Evolutionary conservation across 2,888 invertebrate species (phyloP), one percentile per base, ranked within the genome.

Genomic region (Zootermopsis nevadensis): DNA sequence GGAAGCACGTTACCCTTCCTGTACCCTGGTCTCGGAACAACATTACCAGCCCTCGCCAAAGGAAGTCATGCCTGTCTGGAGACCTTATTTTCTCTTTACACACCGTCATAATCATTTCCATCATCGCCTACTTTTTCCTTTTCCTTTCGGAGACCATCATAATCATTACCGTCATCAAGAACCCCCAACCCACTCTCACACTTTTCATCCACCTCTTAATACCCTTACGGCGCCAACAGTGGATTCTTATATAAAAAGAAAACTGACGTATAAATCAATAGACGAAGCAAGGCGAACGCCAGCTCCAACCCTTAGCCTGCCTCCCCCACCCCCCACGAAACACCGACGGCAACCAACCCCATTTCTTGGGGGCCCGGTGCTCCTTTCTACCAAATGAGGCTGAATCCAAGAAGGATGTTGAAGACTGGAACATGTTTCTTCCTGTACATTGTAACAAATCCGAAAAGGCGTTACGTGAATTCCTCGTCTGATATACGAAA

Each of bases 241-340:
- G 66, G 66, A 66, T 79, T 79, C 79, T 79, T 79, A 79, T 79
- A 79, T 83, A 83, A 67, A 82, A 82, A 83, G 74, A 77, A 83
- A 82, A 84, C 82, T 84, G 84, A 84, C 84, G 84, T 84, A 84
- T 84, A 84, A 84, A 84, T 84, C 84, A 84, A 84, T 84, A 84
- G 84, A 82, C 55, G 74, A 79, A 79, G 79, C 79, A 60, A 55
- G 66, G 79, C 35, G 30, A 79, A 82, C 72, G 72, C 38, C 80
- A 38, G 67, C 53, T 80, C 27, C 80, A 38, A 55, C 66, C 42
- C 77, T 31, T 12, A 30, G 69, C 60, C 76, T 53, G 66, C 82
- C 0, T 22, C 24, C 1, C 60, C 60, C 60, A 22, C 24, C 0
- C 74, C 35, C 42, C 35, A 24, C 42, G n/a, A n/a, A n/a, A n/a